These are phyloP conservation scores for Thunnus albacares DNA, from an alignment of 2,797 vertebrate species.

Conservation along the genomic window DNA sequence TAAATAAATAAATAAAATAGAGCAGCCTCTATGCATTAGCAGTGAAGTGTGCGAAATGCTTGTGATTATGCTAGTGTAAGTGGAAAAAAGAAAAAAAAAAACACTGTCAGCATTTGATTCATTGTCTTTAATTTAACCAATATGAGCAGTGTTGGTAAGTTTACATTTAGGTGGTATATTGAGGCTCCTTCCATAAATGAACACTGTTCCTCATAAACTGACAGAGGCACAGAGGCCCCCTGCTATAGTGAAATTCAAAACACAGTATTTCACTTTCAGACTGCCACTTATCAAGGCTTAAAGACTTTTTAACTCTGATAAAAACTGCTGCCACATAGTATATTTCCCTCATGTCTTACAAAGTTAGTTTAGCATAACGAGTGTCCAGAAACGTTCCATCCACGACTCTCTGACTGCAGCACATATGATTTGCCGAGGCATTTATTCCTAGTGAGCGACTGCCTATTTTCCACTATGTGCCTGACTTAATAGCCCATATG, in stretches of 20 bases:
- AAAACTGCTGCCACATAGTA: constrained; percentile 18
- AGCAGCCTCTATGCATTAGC: background rate
- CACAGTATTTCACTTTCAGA: constrained; percentile 16
- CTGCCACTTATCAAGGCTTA: constrained; percentile 23
- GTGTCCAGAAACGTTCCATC: constrained; percentile 32
- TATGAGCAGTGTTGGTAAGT: background rate
- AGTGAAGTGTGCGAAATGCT: background rate
- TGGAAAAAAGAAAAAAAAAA: background rate
- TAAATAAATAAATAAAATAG: background rate
- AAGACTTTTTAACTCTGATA: constrained; percentile 42
- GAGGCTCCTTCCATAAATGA: constrained; percentile 12
- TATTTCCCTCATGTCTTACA: constrained; percentile 36
- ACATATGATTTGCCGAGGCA: constrained; percentile 11
- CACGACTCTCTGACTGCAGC: constrained; percentile 10
- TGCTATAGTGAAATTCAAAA: constrained; percentile 32
- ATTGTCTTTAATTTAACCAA: constrained; percentile 35
- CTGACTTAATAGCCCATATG: constrained; percentile 65
- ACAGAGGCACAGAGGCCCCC: background rate
- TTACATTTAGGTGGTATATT: constrained; percentile 21
- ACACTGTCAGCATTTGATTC: constrained; percentile 25
- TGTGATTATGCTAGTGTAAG: background rate
- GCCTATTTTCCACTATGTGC: constrained; percentile 42
- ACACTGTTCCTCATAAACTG: constrained; percentile 17
- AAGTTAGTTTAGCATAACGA: constrained; percentile 35
- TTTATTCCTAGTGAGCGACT: constrained; percentile 43